These are phyloP conservation scores for Megaceryle maxima DNA, from an alignment of 2,113 vertebrate genomes.

Conservation along the genomic window DNA sequence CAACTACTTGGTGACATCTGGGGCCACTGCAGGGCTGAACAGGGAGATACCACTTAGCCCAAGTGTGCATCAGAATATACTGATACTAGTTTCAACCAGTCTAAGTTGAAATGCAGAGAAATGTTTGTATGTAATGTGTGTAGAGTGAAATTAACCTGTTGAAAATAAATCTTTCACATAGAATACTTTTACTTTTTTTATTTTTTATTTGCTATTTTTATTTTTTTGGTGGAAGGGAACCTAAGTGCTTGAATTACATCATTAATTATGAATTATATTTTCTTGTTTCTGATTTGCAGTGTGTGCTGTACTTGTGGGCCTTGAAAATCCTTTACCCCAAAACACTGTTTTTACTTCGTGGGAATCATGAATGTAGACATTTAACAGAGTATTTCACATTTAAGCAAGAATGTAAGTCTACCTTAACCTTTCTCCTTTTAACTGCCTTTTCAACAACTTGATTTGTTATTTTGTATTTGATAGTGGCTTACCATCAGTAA, in stretches of 20 bases:
- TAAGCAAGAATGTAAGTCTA: constrained; percentile 99
- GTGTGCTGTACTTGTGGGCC: constrained; percentile 99
- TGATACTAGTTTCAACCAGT: background rate
- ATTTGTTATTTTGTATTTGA: background rate
- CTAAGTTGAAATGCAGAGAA: background rate
- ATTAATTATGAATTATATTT: background rate
- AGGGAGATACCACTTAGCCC: background rate
- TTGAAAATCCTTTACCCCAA: constrained; percentile 99
- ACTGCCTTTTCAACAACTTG: background rate
- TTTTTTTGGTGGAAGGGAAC: background rate
- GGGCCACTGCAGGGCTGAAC: accelerated
- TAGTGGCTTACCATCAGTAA: background rate
- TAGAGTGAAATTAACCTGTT: background rate
- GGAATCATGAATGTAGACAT: constrained; percentile 99
- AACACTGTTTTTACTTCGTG: constrained; percentile 99
- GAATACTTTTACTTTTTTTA: background rate
- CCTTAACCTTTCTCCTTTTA: background rate
- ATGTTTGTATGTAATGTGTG: background rate
- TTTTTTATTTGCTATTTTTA: background rate
- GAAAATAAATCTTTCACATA: background rate
- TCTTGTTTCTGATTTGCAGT: constrained; percentile 76
- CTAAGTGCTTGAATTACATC: background rate
- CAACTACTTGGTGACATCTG: no score
- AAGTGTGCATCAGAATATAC: background rate
- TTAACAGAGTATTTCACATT: constrained; percentile 99